Base-by-base conservation (phyloP, 2,113 vertebrate species). In the Pionites leucogaster region DNA sequence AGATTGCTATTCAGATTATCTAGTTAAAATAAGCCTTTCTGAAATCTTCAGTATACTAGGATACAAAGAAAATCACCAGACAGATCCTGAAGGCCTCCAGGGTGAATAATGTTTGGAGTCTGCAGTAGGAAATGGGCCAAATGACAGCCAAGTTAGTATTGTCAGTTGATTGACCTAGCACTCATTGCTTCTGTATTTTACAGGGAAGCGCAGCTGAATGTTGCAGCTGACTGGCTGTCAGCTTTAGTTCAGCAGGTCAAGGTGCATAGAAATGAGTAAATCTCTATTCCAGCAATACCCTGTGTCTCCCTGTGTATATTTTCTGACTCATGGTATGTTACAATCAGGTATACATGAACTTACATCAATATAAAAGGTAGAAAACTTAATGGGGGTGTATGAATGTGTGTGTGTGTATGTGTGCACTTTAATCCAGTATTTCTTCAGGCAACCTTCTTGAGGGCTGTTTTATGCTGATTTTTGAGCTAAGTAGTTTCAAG, bases 1-100 rank as follows among this genome's bases (percentile, higher is more conserved):
- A 98, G 97, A 97, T 98, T 97, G 97, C 95, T 95, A 96, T 97
- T 97, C 97, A 97, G 97, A 98, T 98, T 97, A 98, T 97, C 97
- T 97, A 98, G 93, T 97, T 98, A 98, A 97, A 98, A 97, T 97
- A 98, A 98, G 97, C 97, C 95, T 96, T 97, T 97, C 96, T 98
- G 98, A 98, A 98, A 97, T 97, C 95, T 97, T 94, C 93, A 94
- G 96, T 97, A 86, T 96, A 95, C 87, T 90, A 69, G 42, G 35
- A 90, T 83, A 88, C 69, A 97, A 97, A 97, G 57, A 1, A 91
- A 97, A 90, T 64, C 93, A 98, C 96, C 96, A 98, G 86, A 90
- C 86, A 85, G 91, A 92, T 82, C 91, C 81, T 33, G 89, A 97
- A 95, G 98, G 95, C 93, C 97, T 98, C 90, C 92, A 95, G 94